Conservation (phyloP, 2,888 invertebrate species). For the Sycophila texana region DNA sequence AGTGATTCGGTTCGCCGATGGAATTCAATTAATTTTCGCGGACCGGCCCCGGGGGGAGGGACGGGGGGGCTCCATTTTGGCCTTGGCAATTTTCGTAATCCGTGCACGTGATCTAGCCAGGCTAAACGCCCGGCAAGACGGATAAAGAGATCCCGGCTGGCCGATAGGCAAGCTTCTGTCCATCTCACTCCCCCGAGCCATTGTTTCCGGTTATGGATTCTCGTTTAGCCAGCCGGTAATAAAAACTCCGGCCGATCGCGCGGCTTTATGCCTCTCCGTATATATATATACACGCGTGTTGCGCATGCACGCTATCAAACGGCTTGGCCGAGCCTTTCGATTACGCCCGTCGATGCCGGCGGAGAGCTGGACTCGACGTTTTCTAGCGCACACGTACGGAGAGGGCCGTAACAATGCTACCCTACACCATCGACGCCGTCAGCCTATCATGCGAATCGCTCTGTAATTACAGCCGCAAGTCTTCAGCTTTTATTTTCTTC, state of each 20-base stretch:
- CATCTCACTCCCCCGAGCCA: neutral
- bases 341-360: neutral
- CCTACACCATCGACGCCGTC: neutral
- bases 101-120: neutral
- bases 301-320: too few species aligned
- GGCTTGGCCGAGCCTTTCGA: slow-evolving; percentile 7
- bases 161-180: neutral
- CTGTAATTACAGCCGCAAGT: neutral
- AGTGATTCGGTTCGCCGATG: slow-evolving; percentile 17
- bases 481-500: neutral
- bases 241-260: slow-evolving; percentile 21
- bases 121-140: neutral
- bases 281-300: neutral
- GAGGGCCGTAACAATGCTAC: slow-evolving; percentile 8
- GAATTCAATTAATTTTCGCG: slow-evolving; percentile 36
- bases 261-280: neutral
- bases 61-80: slow-evolving; percentile 5
- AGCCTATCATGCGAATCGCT: neutral
- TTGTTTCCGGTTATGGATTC: slow-evolving; percentile 36
- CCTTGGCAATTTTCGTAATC: slow-evolving; percentile 21
- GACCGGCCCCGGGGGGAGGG: neutral
- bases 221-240: slow-evolving; percentile 24
- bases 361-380: neutral
- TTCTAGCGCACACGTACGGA: neutral
- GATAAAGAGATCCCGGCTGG: neutral